Evolutionary conservation across 2,888 invertebrate species (phyloP).

Genomic region (Capitulum mitella): DNA sequence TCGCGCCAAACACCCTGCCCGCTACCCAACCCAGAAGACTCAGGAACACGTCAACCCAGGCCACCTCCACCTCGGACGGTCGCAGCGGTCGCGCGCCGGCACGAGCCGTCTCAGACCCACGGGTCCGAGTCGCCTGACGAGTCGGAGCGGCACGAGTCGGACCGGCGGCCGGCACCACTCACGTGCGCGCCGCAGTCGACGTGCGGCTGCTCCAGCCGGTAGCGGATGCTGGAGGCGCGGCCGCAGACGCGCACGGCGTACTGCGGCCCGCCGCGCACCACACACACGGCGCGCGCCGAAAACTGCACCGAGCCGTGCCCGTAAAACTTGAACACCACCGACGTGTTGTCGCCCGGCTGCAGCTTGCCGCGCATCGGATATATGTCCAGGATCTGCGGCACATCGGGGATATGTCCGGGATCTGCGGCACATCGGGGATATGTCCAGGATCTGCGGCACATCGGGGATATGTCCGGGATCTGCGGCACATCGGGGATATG

Average conservation of each 20-base stretch:
- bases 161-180: neutral
- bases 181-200: slow-evolving; percentile 12
- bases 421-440: too few relatives aligned
- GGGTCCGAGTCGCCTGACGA: too few relatives aligned
- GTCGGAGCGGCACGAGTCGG: too few relatives aligned
- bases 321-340: slow-evolving; percentile 22
- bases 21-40: too few relatives aligned
- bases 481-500: too few relatives aligned
- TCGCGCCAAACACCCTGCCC: too few relatives aligned
- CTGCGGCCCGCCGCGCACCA: neutral
- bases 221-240: slow-evolving; percentile 4
- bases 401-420: too few relatives aligned
- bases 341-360: slow-evolving; percentile 20
- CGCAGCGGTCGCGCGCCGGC: too few relatives aligned
- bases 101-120: too few relatives aligned
- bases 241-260: neutral
- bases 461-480: neutral
- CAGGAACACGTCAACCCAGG: too few relatives aligned
- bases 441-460: neutral
- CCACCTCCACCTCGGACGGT: too few relatives aligned
- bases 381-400: slow-evolving; percentile 3
- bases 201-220: neutral
- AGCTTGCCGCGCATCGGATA: slow-evolving; percentile 11
- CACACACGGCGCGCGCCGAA: neutral
- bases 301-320: slow-evolving; percentile 17